A percentile compares a stretch with the other conserved stretches of the same genome.
Evolutionary conservation across 2,888 invertebrate genomes (phyloP).

Genomic region (Eurytoma californica): DNA sequence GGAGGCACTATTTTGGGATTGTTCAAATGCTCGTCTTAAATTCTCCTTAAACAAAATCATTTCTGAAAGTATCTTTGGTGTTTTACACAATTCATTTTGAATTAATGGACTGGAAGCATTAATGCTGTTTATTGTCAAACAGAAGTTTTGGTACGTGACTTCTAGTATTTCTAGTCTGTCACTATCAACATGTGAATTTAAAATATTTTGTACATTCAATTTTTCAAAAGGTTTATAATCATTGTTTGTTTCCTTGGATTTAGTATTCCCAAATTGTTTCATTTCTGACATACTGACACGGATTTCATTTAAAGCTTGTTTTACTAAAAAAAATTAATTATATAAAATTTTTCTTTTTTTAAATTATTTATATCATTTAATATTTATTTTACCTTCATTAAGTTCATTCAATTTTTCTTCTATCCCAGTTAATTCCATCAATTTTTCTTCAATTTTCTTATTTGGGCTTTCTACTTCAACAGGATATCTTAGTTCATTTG

Average conservation of each 20-base stretch:
- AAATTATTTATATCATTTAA: background rate
- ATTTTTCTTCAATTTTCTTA: constrained; percentile 33
- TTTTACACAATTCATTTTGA: constrained; percentile 34
- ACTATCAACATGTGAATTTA: constrained; percentile 28
- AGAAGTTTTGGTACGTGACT: constrained; percentile 43
- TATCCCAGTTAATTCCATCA: constrained; percentile 38
- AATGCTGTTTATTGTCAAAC: constrained; percentile 44
- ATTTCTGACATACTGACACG: constrained; percentile 37
- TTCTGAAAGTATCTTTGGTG: constrained; percentile 47
- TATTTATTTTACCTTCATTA: constrained; percentile 41
- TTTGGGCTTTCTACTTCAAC: background rate
- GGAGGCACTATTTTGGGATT: constrained; percentile 27
- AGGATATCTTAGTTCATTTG: constrained; percentile 5
- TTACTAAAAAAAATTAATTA: constrained; percentile 27
- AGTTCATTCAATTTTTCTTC: constrained; percentile 49
- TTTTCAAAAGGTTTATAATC: constrained; percentile 32
- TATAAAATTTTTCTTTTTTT: background rate
- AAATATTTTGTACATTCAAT: constrained; percentile 25
- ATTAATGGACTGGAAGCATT: constrained; percentile 19
- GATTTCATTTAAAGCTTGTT: constrained; percentile 34
- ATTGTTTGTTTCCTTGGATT: constrained; percentile 19
- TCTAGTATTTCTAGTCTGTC: constrained; percentile 46
- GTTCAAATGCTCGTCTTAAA: constrained; percentile 38
- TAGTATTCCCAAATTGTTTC: constrained; percentile 22
- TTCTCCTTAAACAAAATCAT: constrained; percentile 50